Percentiles rank a stretch among this genome's conserved stretches.
Evolutionary conservation across 2,797 vertebrate genomes (phyloP).

Genomic region (Leptatherina wallacei): DNA sequence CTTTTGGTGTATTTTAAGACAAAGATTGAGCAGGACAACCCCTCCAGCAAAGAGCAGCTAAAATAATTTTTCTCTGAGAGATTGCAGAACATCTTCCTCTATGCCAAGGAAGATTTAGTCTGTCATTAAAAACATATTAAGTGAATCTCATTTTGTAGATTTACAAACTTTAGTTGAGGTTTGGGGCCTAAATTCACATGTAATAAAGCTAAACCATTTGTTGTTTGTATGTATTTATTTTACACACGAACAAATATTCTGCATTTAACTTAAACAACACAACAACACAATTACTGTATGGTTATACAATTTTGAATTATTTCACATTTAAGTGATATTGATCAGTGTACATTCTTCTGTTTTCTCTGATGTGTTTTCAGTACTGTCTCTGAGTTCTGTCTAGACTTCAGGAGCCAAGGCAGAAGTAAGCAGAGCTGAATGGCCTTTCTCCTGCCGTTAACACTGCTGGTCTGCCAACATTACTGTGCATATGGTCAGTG

Average conservation of each 20-base stretch:
- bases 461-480: constrained; percentile 66
- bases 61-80: neutral
- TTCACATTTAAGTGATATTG: constrained; percentile 3
- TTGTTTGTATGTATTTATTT: constrained; percentile 1
- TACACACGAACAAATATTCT: neutral
- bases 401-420: constrained; percentile 33
- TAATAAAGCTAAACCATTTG: neutral
- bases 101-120: neutral
- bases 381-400: constrained; percentile 49
- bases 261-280: neutral
- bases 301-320: neutral
- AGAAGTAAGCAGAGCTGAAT: constrained; percentile 64
- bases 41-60: neutral
- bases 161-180: neutral
- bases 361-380: constrained; percentile 14
- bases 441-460: constrained; percentile 72
- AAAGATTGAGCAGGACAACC: neutral
- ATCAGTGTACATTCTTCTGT: neutral
- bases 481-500: constrained; percentile 78
- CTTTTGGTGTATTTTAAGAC: neutral
- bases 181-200: neutral
- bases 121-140: neutral
- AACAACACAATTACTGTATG: neutral
- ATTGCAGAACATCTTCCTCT: neutral
- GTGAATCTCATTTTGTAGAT: neutral